Percentiles rank a stretch among this genome's conserved stretches.
These are phyloP conservation scores for Melopsittacus undulatus DNA, from an alignment of 2,797 vertebrate genomes.

Conservation along the genomic window DNA sequence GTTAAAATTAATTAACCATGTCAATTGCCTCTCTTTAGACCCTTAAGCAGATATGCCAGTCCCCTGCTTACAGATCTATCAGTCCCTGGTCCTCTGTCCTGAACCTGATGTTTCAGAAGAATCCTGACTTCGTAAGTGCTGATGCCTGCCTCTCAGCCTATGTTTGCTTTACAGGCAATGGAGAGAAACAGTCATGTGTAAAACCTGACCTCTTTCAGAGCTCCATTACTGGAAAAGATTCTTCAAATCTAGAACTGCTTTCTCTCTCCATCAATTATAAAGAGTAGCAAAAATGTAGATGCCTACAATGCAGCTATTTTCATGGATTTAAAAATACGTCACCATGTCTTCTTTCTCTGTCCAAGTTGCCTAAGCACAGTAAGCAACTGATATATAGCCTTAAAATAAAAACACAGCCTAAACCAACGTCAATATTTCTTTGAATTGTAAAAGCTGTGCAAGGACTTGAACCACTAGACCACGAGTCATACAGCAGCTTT, in stretches of 20 bases:
- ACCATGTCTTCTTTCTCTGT: neutral
- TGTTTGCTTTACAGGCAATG: neutral
- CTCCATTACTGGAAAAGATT: neutral
- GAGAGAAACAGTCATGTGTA: neutral
- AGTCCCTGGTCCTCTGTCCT: neutral
- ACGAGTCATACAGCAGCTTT: neutral
- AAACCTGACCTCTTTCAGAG: neutral
- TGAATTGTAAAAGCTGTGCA: neutral
- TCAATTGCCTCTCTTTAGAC: neutral
- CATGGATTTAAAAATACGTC: neutral
- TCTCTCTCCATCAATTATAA: neutral
- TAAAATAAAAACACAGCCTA: neutral
- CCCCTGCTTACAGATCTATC: neutral
- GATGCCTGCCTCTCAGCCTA: neutral
- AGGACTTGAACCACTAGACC: neutral
- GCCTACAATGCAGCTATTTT: neutral
- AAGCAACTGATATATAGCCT: neutral
- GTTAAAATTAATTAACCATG: neutral
- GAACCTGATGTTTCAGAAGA: neutral
- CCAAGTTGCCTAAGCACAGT: neutral
- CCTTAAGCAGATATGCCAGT: neutral
- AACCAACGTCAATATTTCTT: neutral
- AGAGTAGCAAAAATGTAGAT: neutral
- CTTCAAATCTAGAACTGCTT: neutral
- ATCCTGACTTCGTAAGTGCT: neutral